A percentile compares a stretch with the other conserved stretches of the same genome.
Conservation (phyloP, 1,140 invertebrate genomes). For the Drosophila quadrilineata region DNA sequence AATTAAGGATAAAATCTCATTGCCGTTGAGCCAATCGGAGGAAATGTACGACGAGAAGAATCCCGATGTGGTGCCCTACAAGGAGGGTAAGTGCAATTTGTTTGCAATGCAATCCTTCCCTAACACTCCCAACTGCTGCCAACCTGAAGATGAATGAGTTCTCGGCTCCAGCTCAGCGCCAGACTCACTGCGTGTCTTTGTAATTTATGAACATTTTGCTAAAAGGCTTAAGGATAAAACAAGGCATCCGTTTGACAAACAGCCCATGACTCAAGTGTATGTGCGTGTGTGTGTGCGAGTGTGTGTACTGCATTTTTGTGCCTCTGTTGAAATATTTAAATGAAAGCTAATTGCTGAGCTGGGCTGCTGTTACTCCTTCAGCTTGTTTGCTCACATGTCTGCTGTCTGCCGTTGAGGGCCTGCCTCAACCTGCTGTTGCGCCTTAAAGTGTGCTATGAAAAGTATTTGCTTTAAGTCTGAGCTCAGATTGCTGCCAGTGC, state of each 20-base stretch:
- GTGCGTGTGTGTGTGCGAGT: neutral
- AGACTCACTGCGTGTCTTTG: constrained; percentile 17
- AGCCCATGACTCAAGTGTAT: constrained; percentile 4
- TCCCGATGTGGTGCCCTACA: constrained; percentile 92
- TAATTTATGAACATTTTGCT: constrained; percentile 55
- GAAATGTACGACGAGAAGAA: constrained; percentile 91
- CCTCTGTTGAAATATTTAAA: constrained; percentile 74
- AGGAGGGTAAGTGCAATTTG: constrained; percentile 87
- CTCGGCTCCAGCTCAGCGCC: no score
- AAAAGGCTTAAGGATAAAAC: constrained; percentile 21
- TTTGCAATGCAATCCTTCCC: neutral
- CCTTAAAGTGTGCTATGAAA: constrained; percentile 6
- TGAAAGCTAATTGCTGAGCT: constrained; percentile 72
- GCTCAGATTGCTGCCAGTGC: constrained; percentile 43
- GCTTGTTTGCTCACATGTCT: constrained; percentile 70
- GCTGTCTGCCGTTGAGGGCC: constrained; percentile 31
- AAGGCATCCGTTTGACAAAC: constrained; percentile 2
- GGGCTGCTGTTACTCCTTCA: neutral
- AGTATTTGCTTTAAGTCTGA: constrained; percentile 1
- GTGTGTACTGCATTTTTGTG: constrained; percentile 53
- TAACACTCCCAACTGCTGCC: neutral
- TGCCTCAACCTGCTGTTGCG: neutral
- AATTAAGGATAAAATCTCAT: constrained; percentile 86
- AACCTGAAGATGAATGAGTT: constrained; percentile 68
- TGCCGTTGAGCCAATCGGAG: constrained; percentile 85